Evolutionary conservation across 2,113 vertebrate species (phyloP), one percentile per base, ranked within the genome.

Genomic region (Jaculus jaculus): DNA sequence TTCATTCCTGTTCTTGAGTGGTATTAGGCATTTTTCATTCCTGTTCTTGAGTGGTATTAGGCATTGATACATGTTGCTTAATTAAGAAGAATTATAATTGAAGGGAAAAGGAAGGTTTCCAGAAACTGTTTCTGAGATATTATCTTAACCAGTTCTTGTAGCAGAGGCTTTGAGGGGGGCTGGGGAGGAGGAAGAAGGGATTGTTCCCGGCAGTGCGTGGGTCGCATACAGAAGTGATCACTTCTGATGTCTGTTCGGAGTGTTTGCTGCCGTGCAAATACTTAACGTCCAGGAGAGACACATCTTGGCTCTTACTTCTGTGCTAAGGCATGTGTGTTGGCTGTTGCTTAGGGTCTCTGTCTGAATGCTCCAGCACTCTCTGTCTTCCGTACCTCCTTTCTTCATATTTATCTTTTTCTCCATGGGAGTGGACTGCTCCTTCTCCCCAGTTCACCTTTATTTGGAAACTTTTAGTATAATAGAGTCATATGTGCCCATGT

Each of bases 371-470:
- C 32, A 17, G 18, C 39, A 28, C 37, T 11, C 18, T 83, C 28
- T 39, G 17, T 71, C 77, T 81, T 83, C 51, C 15, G 23, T 32
- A 11, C 20, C 34, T n/a, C 37, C 15, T 87, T 51, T 89, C 32
- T 72, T 74, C 37, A 60, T 72, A 88, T 93, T 61, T 93, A 78
- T 89, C 86, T 86, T 78, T 82, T 84, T 94, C 71, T 37, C 74
- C 78, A 30, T 69, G 84, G 81, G 65, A 79, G 37, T 13, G 28
- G 30, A 72, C 60, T 90, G 26, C 93, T 84, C 34, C 51, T 95
- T 94, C 79, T 94, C 58, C 63, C 85, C 78, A 90, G 86, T 93
- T 96, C 94, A 93, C 60, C 93, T 96, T 89, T 87, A 39, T 83
- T 37, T 60, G 81, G 37, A 71, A 93, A 86, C 26, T 82, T 61